Evolutionary conservation across 2,888 invertebrate species (phyloP), one percentile per base, ranked within the genome.

Genomic region (Euzetes globulus): DNA sequence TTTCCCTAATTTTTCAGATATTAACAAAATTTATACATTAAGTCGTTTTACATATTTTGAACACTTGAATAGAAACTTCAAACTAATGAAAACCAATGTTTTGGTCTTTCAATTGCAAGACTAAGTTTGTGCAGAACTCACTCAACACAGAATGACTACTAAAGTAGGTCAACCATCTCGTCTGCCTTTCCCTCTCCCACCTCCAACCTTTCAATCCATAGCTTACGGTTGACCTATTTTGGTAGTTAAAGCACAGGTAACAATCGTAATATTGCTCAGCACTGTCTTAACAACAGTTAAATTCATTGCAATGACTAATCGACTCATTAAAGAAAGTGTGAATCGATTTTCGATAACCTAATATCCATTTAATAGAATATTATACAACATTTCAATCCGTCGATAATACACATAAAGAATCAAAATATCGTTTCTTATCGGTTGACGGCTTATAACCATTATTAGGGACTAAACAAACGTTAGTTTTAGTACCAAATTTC

Each of bases 141-240:
- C 60, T 33, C 27, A 25, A 33, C 17, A 29, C 60, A 60, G 52
- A 33, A 17, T 17, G 29, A 33, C 60, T 60, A 9, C 1, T n/a
- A 37, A 68, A 68, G 37, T 68, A 68, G 68, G 68, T 68, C 68
- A 68, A 41, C 68, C 68, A 68, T 68, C 68, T 41, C 68, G 37
- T 68, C 17, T 68, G n/a, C 41, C 68, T 41, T 29, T 60, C 22
- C 52, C 60, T 29, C 58, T 25, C 60, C 60, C 29, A 60, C 60
- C 17, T 29, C 60, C 60, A 27, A 29, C 68, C 22, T 41, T 41
- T 41, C 41, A 68, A 37, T n/a, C 68, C 41, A 68, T 68, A 68
- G 37, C 68, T 19, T 41, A 68, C 37, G 41, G 68, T n/a, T 68
- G 68, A 68, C 68, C 45, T 68, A 41, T 68, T 68, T 55, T 68